phyloP scores from a whole-genome alignment of 2,888 invertebrate genomes.

The Plagodis dolabraria region DNA sequence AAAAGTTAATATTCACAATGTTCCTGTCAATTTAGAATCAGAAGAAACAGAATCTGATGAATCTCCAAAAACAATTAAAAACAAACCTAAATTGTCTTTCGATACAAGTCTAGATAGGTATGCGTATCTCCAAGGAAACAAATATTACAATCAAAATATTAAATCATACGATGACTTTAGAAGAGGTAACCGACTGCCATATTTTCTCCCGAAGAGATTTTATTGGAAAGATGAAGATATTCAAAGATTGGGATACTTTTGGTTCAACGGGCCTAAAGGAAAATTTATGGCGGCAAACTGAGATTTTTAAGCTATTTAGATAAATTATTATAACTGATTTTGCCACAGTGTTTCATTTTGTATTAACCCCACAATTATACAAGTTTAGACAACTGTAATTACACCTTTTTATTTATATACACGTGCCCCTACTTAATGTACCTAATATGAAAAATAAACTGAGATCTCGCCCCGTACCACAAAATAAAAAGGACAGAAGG shows the following conservation, averaged over 20 bases:
- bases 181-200: slow-evolving; percentile 37
- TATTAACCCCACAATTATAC: too few relatives aligned
- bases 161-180: slow-evolving; percentile 33
- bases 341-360: too few relatives aligned
- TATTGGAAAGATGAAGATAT: slow-evolving; percentile 57
- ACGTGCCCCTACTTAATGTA: too few relatives aligned
- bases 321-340: too few relatives aligned
- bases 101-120: slow-evolving; percentile 17
- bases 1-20: neutral
- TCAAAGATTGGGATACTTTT: slow-evolving; percentile 55
- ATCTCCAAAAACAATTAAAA: neutral
- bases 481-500: too few relatives aligned
- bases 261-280: slow-evolving; percentile 63
- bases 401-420: too few relatives aligned
- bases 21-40: too few relatives aligned
- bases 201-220: slow-evolving; percentile 64
- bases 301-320: neutral
- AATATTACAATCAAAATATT: slow-evolving; percentile 17
- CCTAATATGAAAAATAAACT: too few relatives aligned
- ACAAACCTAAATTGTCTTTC: slow-evolving; percentile 4
- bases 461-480: too few relatives aligned
- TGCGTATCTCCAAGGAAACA: slow-evolving; percentile 34
- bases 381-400: too few relatives aligned
- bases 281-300: neutral
- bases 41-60: neutral